These are phyloP conservation scores for Ameiurus melas DNA, from an alignment of 2,113 vertebrate species.

Conservation along the genomic window DNA sequence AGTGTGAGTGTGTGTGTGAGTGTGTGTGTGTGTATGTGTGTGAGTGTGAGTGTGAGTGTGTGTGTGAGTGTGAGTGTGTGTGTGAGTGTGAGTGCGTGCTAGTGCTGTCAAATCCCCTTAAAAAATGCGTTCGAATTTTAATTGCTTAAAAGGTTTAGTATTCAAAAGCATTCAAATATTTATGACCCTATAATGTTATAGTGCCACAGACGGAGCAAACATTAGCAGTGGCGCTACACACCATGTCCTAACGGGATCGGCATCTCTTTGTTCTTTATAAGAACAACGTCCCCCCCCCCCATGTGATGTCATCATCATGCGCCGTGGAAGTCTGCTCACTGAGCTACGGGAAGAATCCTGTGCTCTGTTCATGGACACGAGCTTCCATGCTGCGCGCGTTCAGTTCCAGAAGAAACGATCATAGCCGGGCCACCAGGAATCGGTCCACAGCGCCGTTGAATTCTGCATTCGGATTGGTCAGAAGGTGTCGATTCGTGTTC, in stretches of 20 bases:
- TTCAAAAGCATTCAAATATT: conserved; percentile 16
- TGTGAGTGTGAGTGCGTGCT: neutral
- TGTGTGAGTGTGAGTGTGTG: neutral
- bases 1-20: neutral
- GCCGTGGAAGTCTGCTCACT: neutral
- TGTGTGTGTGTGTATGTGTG: neutral
- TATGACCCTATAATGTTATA: neutral
- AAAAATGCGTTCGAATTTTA: neutral
- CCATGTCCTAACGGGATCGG: too few species aligned
- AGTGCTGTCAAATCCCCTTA: neutral
- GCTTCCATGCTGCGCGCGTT: too few species aligned
- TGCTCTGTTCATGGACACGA: too few species aligned
- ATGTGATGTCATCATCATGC: neutral
- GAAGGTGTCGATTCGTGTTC: too few species aligned
- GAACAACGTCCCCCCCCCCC: neutral
- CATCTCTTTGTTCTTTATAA: neutral
- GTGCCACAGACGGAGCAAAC: neutral
- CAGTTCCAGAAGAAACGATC: too few species aligned
- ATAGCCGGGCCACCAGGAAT: too few species aligned
- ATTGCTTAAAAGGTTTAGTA: conserved; percentile 24
- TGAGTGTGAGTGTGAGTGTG: too few species aligned
- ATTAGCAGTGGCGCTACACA: neutral
- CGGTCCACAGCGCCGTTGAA: too few species aligned
- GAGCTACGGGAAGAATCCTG: too few species aligned
- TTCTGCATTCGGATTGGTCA: too few species aligned